Evolutionary conservation across 2,113 vertebrate species (phyloP), one percentile per base, ranked within the genome.

Genomic region (Muntiacus muntjak): DNA sequence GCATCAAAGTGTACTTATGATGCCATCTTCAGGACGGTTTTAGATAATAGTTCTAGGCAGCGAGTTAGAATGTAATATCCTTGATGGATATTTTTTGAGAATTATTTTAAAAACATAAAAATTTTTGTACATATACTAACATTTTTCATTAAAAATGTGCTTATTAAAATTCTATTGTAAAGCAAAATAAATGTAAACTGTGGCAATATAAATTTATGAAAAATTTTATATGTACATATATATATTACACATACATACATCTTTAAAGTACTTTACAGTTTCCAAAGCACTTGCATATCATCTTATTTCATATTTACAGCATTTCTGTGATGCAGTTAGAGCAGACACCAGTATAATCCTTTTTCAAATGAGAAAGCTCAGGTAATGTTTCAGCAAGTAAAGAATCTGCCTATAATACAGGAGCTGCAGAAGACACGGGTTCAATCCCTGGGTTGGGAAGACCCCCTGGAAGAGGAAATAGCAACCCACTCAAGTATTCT

Each of bases 1-100:
- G 47, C 1, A 96, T 57, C 96, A 98, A 60, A 57, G 25, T 94
- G 98, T 98, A 96, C 90, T 97, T 98, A 97, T 33, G 99, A 90
- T 98, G 99, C 99, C 99, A 99, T 98, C 99, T 99, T 98, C 98
- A 99, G 99, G 98, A 87, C 90, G 50, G 52, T 97, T 98, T 76
- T 79, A 95, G 97, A 97, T 99, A 95, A 97, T 82, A 95, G 50
- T 1, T 94, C 57, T 5, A 21, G 25, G 6, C 71, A 95, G 14
- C 3, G 43, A 83, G 40, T 83, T 57, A 55, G 47, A 89, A 94
- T 43, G 84, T 21, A n/a, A 33, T 55, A 19, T 57, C 33, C 23
- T 87, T 79, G 17, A 21, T 43, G 1, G 19, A 25, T n/a, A 28
- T 28, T 94, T 82, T 81, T 26, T 36, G 25, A 91, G 45, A 85